Evolutionary conservation across 2,888 invertebrate genomes (phyloP), one percentile per base, ranked within the genome.

Genomic region (Morpho deidamia): DNA sequence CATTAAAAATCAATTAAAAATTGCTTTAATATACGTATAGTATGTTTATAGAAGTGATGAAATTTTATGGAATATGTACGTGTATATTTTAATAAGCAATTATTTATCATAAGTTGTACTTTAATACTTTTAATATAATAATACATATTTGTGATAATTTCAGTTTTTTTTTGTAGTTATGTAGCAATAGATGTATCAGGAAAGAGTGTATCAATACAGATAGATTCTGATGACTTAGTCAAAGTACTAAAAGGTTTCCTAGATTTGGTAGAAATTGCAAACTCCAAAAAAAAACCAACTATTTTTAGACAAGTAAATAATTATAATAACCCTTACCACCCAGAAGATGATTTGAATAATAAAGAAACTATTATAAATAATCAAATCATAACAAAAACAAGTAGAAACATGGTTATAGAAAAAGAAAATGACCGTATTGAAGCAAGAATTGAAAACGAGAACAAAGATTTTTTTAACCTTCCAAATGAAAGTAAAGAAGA

Each of bases 401-500:
- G 11, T 33, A 40, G 33, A 7, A 2, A 8, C 9, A 38, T 23
- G 1, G 32, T 33, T 11, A 10, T 40, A 12, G 33, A 40, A 4
- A 40, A 40, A n/a, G 40, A 47, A 40, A 32, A 46, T 38, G 14
- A 11, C n/a, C 34, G 14, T 34, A 41, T 47, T 8, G 56, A 56
- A 10, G 40, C 43, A 42, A 51, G 46, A 47, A 51, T 57, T 9
- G 57, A 54, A 11, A 38, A 44, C 8, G 54, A 54, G 9, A 57
- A 57, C 34, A 34, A 48, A 5, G 11, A 44, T 34, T 57, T 47
- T 48, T 43, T 54, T 11, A 48, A 51, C 9, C 34, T 35, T 12
- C 38, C 41, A 12, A 51, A 47, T 11, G 41, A 57, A 41, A 56
- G 53, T 32, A 56, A 53, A 35, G 56, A 53, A 8, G 50, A 46